These are phyloP conservation scores for Sitodiplosis mosellana DNA, from an alignment of 1,140 invertebrate species.

Conservation along the genomic window DNA sequence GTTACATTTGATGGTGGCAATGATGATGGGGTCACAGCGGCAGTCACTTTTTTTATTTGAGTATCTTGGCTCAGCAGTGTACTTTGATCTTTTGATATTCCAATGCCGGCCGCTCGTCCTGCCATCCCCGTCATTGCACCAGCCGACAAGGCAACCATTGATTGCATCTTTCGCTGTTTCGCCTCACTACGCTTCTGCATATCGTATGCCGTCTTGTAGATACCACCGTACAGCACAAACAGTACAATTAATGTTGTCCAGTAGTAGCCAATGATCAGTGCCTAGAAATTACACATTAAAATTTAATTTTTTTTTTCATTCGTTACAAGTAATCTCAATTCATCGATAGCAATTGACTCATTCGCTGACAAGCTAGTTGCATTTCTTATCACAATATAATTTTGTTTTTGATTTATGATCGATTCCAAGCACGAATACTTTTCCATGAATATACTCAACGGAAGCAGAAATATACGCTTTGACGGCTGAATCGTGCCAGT, in stretches of 20 bases:
- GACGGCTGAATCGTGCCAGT: too few species aligned
- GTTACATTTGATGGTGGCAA: neutral
- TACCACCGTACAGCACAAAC: conserved; percentile 88
- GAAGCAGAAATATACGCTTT: too few species aligned
- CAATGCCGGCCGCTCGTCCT: conserved; percentile 67
- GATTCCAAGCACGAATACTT: too few species aligned
- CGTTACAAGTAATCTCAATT: too few species aligned
- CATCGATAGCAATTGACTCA: too few species aligned
- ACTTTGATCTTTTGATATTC: conserved; percentile 57
- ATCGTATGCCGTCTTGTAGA: conserved; percentile 94
- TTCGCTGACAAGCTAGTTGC: too few species aligned
- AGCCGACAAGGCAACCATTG: conserved; percentile 74
- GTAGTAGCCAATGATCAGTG: conserved; percentile 95
- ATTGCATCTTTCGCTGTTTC: conserved; percentile 85
- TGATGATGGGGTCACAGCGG: conserved; percentile 3
- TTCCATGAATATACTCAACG: too few species aligned
- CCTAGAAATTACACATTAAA: conserved; percentile 12
- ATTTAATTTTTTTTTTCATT: too few species aligned
- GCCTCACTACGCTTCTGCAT: conserved; percentile 96
- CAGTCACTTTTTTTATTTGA: conserved; percentile 26
- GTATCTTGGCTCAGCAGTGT: conserved; percentile 52
- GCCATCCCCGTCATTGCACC: conserved; percentile 79
- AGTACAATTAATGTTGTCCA: conserved; percentile 90
- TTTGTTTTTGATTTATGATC: too few species aligned
- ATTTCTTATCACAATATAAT: too few species aligned